phyloP scores from a whole-genome alignment of 2,797 vertebrate species.

The Manis crassicaudata region DNA sequence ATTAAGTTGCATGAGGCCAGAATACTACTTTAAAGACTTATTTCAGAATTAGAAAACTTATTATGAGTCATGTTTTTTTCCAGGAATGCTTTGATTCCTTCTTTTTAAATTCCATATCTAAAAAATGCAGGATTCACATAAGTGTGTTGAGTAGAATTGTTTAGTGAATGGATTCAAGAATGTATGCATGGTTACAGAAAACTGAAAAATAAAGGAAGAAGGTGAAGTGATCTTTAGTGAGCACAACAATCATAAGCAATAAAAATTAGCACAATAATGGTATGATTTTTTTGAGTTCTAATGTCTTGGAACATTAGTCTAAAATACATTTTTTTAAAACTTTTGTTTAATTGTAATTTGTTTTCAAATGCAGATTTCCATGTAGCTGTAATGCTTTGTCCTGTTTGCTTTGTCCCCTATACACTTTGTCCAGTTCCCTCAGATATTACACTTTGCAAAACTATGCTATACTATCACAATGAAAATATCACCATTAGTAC shows the following conservation, averaged over 20 bases:
- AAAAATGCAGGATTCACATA: not conserved
- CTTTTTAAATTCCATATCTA: not conserved
- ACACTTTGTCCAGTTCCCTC: not conserved
- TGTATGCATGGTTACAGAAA: not conserved
- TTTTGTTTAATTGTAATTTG: not conserved
- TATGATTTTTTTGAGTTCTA: not conserved
- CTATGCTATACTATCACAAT: not conserved
- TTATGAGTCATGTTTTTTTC: not conserved
- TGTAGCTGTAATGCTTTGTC: not conserved
- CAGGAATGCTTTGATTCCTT: not conserved
- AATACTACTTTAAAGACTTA: not conserved
- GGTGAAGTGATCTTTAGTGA: not conserved
- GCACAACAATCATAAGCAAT: not conserved
- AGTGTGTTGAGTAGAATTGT: not conserved
- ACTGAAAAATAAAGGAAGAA: not conserved
- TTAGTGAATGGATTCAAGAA: not conserved
- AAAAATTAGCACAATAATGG: not conserved
- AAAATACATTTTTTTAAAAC: not conserved
- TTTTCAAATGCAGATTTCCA: not conserved
- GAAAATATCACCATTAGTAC: not conserved
- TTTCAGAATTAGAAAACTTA: not conserved
- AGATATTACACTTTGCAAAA: not conserved
- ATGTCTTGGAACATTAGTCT: not conserved
- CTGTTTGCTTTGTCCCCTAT: accelerated
- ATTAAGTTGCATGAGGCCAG: not conserved